A percentile compares a stretch with the other conserved stretches of the same genome.
Conservation (phyloP, 2,888 invertebrate species). For the Synergus japonicus region DNA sequence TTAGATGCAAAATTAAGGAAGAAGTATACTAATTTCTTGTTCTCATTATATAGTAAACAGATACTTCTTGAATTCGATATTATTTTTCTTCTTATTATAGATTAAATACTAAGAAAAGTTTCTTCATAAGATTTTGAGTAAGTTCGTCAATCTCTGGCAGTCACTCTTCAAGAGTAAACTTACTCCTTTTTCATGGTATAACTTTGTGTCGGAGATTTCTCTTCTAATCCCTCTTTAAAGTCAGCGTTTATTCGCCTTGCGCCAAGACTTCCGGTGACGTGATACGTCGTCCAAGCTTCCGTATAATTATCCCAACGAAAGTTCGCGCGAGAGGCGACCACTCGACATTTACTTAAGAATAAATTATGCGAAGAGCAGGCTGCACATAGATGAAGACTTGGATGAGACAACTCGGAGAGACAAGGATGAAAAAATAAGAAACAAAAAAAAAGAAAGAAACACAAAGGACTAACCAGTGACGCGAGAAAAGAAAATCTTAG, state of each 20-base stretch:
- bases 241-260: slow-evolving; percentile 40
- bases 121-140: background rate
- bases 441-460: background rate
- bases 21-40: background rate
- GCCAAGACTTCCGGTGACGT: slow-evolving; percentile 41
- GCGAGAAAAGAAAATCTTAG: background rate
- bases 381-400: slow-evolving; percentile 18
- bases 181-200: slow-evolving; percentile 7
- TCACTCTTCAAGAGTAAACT: background rate
- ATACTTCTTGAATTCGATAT: too few species aligned
- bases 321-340: slow-evolving; percentile 42
- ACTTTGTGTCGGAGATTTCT: slow-evolving; percentile 42
- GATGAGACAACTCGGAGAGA: background rate
- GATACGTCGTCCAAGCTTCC: slow-evolving; percentile 51
- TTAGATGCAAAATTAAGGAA: background rate
- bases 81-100: too few species aligned
- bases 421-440: background rate
- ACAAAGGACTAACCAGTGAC: background rate
- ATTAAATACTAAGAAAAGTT: background rate
- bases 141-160: background rate
- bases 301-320: slow-evolving; percentile 55
- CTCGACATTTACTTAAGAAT: slow-evolving; percentile 52
- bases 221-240: slow-evolving; percentile 54
- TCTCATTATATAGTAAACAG: background rate
- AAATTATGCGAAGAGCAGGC: slow-evolving; percentile 41